These are phyloP conservation scores for Caretta caretta DNA, from an alignment of 2,113 vertebrate species.

Conservation along the genomic window DNA sequence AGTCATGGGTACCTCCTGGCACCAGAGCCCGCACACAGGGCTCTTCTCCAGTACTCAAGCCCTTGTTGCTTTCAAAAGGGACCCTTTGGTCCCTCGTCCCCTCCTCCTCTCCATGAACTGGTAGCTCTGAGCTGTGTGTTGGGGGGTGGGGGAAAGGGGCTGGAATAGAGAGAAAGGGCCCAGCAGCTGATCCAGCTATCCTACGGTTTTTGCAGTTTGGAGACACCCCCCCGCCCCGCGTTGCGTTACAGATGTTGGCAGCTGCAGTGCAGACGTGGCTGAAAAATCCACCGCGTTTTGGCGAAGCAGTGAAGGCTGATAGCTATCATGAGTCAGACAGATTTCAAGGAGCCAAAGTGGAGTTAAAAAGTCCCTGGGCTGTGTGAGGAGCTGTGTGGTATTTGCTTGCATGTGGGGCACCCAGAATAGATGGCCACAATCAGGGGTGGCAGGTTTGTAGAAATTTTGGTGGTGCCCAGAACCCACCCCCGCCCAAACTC, in stretches of 20 bases:
- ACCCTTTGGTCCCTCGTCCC: too few species aligned
- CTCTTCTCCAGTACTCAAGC: too few species aligned
- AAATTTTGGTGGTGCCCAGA: too few species aligned
- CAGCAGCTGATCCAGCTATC: background rate
- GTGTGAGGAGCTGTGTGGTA: rapidly evolving
- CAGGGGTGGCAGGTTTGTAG: too few species aligned
- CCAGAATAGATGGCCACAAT: background rate
- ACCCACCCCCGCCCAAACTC: too few species aligned
- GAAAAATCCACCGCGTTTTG: background rate
- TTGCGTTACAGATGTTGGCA: background rate
- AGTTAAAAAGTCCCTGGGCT: background rate
- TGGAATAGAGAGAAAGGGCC: background rate
- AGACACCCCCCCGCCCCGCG: rapidly evolving
- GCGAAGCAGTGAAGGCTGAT: background rate
- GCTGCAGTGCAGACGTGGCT: background rate
- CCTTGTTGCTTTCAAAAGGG: too few species aligned
- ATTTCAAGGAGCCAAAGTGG: background rate
- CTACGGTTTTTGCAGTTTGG: background rate
- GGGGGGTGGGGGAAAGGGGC: too few species aligned
- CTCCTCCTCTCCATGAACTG: too few species aligned
- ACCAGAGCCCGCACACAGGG: too few species aligned
- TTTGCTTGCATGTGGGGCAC: background rate
- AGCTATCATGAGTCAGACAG: background rate
- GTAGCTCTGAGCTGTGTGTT: too few species aligned
- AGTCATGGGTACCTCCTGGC: too few species aligned